Evolutionary conservation across 1,140 invertebrate species (phyloP), one percentile per base, ranked within the genome.

Genomic region (Oryzaephilus surinamensis): DNA sequence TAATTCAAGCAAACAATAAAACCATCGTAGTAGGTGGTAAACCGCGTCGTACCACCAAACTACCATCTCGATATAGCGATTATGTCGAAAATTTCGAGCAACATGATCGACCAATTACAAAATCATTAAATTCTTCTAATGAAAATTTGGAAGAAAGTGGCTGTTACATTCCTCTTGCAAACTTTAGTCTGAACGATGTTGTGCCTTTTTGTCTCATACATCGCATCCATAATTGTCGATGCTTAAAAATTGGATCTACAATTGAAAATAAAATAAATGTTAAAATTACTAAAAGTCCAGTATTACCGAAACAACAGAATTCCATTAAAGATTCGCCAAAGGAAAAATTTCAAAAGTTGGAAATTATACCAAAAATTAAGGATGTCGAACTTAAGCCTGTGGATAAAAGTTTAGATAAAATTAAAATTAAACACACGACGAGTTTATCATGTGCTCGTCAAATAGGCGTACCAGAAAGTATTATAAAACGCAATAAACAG

Each of bases 1-100:
- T 66, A 2, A 65, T 67, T 26, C 51, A 54, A 21, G 52, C 60
- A 6, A 59, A 61, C 16, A 48, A 65, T 45, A 53, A 61, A 43
- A 61, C 57, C 5, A 61, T 65, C 31, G 50, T 65, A 16, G 50
- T 67, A 18, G 61, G 61, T 10, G 11, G 11, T 10, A 49, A 53
- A 62, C 43, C 8, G 23, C 10, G 11, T 4, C 23, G 23, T 24
- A 49, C 48, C 19, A 45, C 52, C 10, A 58, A 56, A 42, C 8
- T 52, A 12, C 64, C 64, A 5, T 58, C 58, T 21, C 60, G 57
- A 43, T 66, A 54, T 37, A 51, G 46, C 13, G 61, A 64, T 37
- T 66, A 53, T 36, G 43, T 57, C 15, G 52, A n/a, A n/a, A n/a
- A n/a, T n/a, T n/a, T n/a, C n/a, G n/a, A n/a, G n/a, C n/a, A n/a